phyloP scores from a whole-genome alignment of 2,888 invertebrate species.

The Xestobium rufovillosum region DNA sequence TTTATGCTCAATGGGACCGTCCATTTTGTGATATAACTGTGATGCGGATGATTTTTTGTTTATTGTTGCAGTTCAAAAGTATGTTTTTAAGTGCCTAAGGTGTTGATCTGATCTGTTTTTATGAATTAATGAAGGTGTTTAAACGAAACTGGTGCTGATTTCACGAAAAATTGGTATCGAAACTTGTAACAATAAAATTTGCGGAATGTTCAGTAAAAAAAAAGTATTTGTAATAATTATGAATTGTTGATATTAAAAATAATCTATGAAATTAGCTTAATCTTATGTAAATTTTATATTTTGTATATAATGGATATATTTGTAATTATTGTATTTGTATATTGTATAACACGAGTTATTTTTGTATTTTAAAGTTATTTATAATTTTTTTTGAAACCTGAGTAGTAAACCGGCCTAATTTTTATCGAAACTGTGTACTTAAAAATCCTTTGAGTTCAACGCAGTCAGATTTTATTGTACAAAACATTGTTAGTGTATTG shows the following conservation, averaged over 20 bases:
- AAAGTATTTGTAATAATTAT: not conserved
- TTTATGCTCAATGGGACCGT: conserved; percentile 32
- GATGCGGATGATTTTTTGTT: no score
- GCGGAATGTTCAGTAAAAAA: not conserved
- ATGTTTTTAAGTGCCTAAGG: conserved; percentile 2
- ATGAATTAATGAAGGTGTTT: conserved; percentile 6
- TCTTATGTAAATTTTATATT: conserved; percentile 17
- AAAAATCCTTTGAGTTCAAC: no score
- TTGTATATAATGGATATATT: conserved; percentile 16
- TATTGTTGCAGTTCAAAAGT: no score
- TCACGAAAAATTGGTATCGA: no score
- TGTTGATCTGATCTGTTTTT: conserved; percentile 10
- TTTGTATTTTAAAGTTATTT: conserved; percentile 8
- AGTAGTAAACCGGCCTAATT: conserved; percentile 31
- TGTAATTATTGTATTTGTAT: conserved; percentile 8
- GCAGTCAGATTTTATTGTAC: no score
- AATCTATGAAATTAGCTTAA: conserved; percentile 12
- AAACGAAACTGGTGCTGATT: not conserved
- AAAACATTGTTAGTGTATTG: no score
- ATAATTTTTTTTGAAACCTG: conserved; percentile 14
- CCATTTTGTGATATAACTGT: conserved; percentile 33
- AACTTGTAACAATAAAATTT: no score
- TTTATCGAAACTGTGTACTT: conserved; percentile 25
- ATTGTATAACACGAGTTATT: conserved; percentile 14
- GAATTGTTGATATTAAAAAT: conserved; percentile 1